Percentiles rank a stretch among this genome's conserved stretches.
Evolutionary conservation across 1,140 invertebrate genomes (phyloP).

Genomic region (Aphis gossypii): DNA sequence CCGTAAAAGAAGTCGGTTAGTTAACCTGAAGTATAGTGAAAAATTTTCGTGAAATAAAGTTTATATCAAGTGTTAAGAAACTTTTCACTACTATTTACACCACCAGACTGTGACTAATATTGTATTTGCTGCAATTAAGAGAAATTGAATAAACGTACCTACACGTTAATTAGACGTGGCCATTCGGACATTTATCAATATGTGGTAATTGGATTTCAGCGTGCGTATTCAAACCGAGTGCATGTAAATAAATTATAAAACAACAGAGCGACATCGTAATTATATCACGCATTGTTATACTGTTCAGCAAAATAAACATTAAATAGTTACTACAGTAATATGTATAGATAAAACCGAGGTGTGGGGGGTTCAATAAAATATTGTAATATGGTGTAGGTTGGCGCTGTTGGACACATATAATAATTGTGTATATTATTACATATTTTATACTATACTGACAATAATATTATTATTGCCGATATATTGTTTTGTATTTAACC

Average conservation of each 20-base stretch:
- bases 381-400: neutral
- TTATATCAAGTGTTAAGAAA: neutral
- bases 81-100: neutral
- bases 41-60: neutral
- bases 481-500: neutral
- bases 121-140: constrained; percentile 7
- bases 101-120: neutral
- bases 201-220: neutral
- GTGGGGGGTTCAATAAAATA: neutral
- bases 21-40: neutral
- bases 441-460: neutral
- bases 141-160: neutral
- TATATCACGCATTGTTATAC: neutral
- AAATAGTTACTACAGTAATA: neutral
- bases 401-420: neutral
- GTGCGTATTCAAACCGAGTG: neutral
- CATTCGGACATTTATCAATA: neutral
- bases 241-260: neutral
- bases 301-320: neutral
- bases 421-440: neutral
- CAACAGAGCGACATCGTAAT: neutral
- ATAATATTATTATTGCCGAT: neutral
- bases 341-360: neutral
- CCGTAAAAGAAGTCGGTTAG: neutral
- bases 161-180: neutral